phyloP scores from a whole-genome alignment of 1,140 invertebrate genomes.

The Dinoponera quadriceps region DNA sequence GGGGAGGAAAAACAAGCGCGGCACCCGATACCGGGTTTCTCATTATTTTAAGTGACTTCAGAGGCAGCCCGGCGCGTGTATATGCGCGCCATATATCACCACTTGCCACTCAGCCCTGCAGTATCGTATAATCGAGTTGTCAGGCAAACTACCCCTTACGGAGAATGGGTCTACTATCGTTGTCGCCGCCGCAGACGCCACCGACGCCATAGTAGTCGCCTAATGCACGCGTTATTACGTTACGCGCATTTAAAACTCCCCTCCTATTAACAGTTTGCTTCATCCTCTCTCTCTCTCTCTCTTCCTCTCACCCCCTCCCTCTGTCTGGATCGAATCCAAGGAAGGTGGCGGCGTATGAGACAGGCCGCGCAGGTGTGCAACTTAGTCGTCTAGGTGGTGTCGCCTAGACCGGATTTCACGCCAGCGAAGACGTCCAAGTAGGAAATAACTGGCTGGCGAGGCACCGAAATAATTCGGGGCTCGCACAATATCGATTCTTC shows the following conservation, averaged over 20 bases:
- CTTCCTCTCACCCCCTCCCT: too few species aligned
- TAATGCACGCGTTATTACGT: conserved; percentile 79
- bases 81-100: conserved; percentile 76
- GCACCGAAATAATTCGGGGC: too few species aligned
- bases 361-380: conserved; percentile 46
- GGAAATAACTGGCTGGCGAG: too few species aligned
- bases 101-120: conserved; percentile 78
- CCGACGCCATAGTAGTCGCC: conserved; percentile 74
- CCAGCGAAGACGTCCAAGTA: background rate
- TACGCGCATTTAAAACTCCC: conserved; percentile 77
- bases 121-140: conserved; percentile 81
- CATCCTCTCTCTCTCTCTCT: too few species aligned
- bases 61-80: conserved; percentile 65
- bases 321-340: conserved; percentile 71
- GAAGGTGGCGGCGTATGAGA: conserved; percentile 23
- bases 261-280: conserved; percentile 75
- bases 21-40: conserved; percentile 72
- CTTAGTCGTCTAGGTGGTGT: conserved; percentile 54
- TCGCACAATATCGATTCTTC: too few species aligned
- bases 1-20: conserved; percentile 42
- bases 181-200: conserved; percentile 74
- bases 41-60: conserved; percentile 76
- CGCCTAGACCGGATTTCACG: conserved; percentile 67
- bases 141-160: conserved; percentile 80
- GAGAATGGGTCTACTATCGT: conserved; percentile 75